Evolutionary conservation across 2,113 vertebrate genomes (phyloP).

Genomic region (Mirounga angustirostris): DNA sequence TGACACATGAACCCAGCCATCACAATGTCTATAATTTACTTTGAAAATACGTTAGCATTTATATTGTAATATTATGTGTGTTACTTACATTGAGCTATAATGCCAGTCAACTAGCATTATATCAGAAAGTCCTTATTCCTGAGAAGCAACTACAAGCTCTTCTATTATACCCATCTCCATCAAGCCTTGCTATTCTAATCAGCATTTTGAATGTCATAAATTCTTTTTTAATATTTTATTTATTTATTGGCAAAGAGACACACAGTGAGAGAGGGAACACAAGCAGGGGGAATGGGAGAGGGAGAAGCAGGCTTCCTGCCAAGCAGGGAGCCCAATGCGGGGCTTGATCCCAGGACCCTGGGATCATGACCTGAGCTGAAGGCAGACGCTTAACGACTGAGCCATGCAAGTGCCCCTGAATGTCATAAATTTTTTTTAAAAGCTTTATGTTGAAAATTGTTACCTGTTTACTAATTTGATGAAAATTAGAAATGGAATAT

Average conservation of each 20-base stretch:
- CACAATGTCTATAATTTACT: background rate
- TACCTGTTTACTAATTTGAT: background rate
- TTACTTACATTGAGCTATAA: background rate
- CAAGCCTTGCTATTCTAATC: background rate
- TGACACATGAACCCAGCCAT: background rate
- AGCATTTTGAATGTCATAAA: background rate
- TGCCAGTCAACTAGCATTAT: background rate
- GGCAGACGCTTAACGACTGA: no score
- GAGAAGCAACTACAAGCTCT: background rate
- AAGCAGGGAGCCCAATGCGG: no score
- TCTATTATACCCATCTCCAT: background rate
- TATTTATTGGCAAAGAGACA: no score
- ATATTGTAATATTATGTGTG: background rate
- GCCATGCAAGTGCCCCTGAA: background rate
- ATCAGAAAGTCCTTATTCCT: background rate
- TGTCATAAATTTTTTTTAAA: background rate
- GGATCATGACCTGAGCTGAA: no score
- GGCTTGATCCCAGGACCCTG: no score
- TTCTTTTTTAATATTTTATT: background rate
- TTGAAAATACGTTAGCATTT: background rate
- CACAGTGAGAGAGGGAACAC: no score
- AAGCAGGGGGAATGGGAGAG: no score
- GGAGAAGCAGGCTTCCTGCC: no score
- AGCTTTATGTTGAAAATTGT: conserved; percentile 8
- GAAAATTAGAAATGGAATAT: background rate